A percentile compares a stretch with the other conserved stretches of the same genome.
phyloP scores from a whole-genome alignment of 2,113 vertebrate genomes.

The Dromas ardeola region DNA sequence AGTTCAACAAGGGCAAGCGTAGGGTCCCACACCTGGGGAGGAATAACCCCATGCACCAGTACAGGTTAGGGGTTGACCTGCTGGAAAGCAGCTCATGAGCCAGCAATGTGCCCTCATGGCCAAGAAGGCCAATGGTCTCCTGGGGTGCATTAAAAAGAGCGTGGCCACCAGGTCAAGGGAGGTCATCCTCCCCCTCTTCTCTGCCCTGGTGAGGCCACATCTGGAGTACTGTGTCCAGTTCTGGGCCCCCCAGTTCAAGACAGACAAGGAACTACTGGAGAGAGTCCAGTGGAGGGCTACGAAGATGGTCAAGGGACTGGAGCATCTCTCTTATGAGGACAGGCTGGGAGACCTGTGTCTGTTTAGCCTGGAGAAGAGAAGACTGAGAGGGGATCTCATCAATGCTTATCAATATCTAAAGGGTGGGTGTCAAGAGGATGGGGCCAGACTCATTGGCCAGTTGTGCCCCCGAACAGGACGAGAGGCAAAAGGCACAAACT shows the following conservation, averaged over 20 bases:
- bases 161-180: background rate
- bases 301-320: background rate
- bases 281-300: background rate
- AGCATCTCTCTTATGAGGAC: background rate
- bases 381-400: background rate
- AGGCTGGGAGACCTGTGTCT: background rate
- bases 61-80: background rate
- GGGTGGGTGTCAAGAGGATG: background rate
- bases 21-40: background rate
- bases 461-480: background rate
- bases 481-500: background rate
- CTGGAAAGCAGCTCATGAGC: background rate
- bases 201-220: background rate
- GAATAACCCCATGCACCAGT: background rate
- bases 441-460: background rate
- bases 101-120: background rate
- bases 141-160: too few relatives aligned
- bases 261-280: too few relatives aligned
- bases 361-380: background rate
- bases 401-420: background rate
- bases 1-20: background rate
- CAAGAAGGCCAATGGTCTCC: background rate
- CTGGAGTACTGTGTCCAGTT: background rate
- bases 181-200: background rate
- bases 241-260: too few relatives aligned